Evolutionary conservation across 2,888 invertebrate species (phyloP).

Genomic region (Lucinisca nassula): DNA sequence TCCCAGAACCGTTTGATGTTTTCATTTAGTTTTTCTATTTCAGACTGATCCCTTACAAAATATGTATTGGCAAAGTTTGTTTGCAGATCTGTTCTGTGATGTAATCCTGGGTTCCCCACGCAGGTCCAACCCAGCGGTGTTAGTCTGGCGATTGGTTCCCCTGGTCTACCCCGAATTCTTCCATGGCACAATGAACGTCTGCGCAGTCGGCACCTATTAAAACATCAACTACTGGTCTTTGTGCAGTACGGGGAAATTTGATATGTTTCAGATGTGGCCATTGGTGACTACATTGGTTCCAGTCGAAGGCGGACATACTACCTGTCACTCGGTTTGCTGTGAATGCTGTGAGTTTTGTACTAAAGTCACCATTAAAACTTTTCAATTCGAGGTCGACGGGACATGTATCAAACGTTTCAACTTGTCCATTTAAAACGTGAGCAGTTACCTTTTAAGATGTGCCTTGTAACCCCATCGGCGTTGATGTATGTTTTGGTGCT

Average conservation of each 20-base stretch:
- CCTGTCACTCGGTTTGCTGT: not conserved
- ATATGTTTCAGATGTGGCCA: not conserved
- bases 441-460: not conserved
- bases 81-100: not conserved
- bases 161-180: conserved; percentile 26
- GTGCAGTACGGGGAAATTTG: not conserved
- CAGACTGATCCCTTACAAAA: not conserved
- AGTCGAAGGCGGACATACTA: not conserved
- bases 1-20: conserved; percentile 31
- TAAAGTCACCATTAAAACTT: not conserved
- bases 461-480: not conserved
- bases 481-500: too few species aligned
- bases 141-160: conserved; percentile 52
- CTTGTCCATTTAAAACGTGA: not conserved
- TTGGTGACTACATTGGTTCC: not conserved
- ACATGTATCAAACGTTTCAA: not conserved
- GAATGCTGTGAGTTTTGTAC: not conserved
- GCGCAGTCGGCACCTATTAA: not conserved
- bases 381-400: not conserved
- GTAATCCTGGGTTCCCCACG: conserved; percentile 6
- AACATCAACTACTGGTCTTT: not conserved
- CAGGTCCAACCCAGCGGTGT: conserved; percentile 65
- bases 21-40: not conserved
- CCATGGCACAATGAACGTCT: not conserved
- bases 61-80: not conserved